Evolutionary conservation across 2,888 invertebrate genomes (phyloP), one percentile per base, ranked within the genome.

Genomic region (Leuctra nigra): DNA sequence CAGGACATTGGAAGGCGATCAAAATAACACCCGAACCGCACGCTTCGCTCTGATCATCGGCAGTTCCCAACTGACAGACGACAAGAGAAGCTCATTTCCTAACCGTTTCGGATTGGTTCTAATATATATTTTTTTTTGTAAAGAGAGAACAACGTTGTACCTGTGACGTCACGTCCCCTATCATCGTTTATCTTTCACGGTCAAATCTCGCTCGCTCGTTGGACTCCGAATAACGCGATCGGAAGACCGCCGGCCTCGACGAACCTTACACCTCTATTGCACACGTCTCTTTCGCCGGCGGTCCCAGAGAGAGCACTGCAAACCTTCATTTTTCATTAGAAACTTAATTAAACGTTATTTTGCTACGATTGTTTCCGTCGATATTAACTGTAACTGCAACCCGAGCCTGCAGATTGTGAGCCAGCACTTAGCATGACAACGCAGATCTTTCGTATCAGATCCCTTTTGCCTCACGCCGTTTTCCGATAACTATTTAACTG

Each of bases 301-400:
- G n/a, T n/a, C n/a, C n/a, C n/a, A n/a, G n/a, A 36, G 36, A 36
- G 36, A 36, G 36, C 36, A 36, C 13, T 14, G 14, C 16, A 18
- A 18, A 6, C 41, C 18, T 41, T 14, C 13, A 41, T 41, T 18
- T 41, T 41, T 18, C 20, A 29, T 29, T 29, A 41, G n/a, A 16
- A 41, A 41, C 41, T 18, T 41, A 41, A 41, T 41, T 41, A 41
- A 41, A 41, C 41, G 11, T 41, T 20, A 41, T 41, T 33, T 41
- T 41, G 41, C 20, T 41, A 41, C 41, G 11, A 41, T 41, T 41
- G 41, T 18, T 41, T 41, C 20, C 18, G 9, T 16, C 41, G 41
- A 38, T 53, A 53, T 22, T 39, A 53, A 59, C 59, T 59, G 59
- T 59, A 59, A 59, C 59, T 59, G 59, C 59, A 59, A 56, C 59